These are phyloP conservation scores for Stenolophus ochropezus DNA, from an alignment of 2,888 invertebrate genomes.

Conservation along the genomic window DNA sequence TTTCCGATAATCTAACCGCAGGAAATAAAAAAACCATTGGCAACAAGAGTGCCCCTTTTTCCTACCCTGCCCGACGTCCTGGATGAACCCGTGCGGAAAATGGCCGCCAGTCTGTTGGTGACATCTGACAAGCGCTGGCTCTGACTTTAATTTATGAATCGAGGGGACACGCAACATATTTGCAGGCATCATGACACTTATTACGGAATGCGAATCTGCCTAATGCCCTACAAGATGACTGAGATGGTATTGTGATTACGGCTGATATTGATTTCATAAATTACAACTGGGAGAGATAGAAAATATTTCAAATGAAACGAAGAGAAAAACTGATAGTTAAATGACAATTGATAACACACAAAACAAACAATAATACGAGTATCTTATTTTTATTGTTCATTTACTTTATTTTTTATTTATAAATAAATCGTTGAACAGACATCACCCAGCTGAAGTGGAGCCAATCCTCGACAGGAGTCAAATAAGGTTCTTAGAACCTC, in stretches of 20 bases:
- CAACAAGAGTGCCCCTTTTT: background rate
- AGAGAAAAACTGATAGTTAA: too few species aligned
- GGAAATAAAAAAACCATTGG: slow-evolving; percentile 25
- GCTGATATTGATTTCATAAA: background rate
- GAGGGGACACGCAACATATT: slow-evolving; percentile 63
- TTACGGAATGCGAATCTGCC: slow-evolving; percentile 8
- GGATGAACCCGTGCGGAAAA: slow-evolving; percentile 71
- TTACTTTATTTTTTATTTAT: too few species aligned
- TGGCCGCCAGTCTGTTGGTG: slow-evolving; percentile 72
- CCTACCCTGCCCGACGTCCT: slow-evolving; percentile 22
- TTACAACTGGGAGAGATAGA: too few species aligned
- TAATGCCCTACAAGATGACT: background rate
- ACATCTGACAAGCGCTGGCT: slow-evolving; percentile 71
- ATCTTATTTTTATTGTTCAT: too few species aligned
- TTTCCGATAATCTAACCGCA: background rate
- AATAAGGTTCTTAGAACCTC: too few species aligned
- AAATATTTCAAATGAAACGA: too few species aligned
- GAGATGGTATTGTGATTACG: background rate
- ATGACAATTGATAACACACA: too few species aligned
- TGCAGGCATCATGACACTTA: slow-evolving; percentile 24
- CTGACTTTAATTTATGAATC: slow-evolving; percentile 72
- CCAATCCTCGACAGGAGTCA: too few species aligned
- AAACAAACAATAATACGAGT: too few species aligned
- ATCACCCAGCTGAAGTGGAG: too few species aligned
- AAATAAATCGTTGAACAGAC: too few species aligned